These are phyloP conservation scores for Amblyraja radiata DNA, from an alignment of 2,797 vertebrate species.

Conservation along the genomic window DNA sequence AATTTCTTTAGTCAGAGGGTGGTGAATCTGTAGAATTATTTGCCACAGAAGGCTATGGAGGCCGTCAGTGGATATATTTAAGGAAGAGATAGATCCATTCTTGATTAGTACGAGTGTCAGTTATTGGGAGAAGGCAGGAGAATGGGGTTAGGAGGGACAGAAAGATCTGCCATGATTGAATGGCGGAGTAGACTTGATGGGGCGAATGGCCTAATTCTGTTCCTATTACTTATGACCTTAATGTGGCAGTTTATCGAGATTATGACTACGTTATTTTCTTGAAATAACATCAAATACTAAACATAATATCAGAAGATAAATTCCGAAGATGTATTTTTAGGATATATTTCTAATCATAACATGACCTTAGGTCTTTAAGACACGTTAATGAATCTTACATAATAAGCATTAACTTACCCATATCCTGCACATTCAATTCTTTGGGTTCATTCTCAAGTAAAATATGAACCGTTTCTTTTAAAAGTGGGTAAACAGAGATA, in stretches of 20 bases:
- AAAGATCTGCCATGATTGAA: no score
- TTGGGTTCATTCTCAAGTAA: constrained; percentile 73
- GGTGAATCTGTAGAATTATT: no score
- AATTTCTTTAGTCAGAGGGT: no score
- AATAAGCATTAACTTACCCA: constrained; percentile 59
- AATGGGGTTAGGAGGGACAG: no score
- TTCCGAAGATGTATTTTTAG: not conserved
- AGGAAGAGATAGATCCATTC: no score
- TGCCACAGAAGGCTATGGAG: no score
- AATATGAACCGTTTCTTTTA: constrained; percentile 69
- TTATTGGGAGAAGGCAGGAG: no score
- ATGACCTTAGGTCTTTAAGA: not conserved
- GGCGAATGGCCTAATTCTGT: no score
- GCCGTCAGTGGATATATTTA: no score
- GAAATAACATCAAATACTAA: not conserved
- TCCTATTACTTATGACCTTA: no score
- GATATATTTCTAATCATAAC: not conserved
- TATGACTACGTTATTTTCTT: not conserved
- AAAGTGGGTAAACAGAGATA: constrained; percentile 68
- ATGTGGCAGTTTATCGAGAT: not conserved
- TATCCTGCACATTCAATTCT: constrained; percentile 54
- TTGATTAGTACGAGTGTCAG: no score
- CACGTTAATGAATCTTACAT: not conserved
- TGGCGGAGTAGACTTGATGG: no score
- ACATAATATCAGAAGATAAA: not conserved